phyloP scores from a whole-genome alignment of 1,140 invertebrate genomes.

The Triops longicaudatus region DNA sequence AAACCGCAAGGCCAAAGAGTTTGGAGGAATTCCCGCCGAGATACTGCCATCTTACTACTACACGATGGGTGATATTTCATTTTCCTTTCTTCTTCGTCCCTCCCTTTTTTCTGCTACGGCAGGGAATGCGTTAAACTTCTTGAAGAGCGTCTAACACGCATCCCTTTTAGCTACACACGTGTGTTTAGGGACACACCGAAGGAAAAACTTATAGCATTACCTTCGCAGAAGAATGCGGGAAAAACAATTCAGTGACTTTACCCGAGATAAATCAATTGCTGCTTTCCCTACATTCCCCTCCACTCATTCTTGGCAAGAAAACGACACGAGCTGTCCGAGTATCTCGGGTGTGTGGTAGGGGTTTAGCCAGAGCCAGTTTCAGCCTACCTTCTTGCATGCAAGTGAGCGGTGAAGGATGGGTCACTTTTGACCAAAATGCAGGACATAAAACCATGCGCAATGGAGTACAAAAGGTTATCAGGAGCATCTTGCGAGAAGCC shows the following conservation, averaged over 20 bases:
- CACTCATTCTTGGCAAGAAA: constrained; percentile 2
- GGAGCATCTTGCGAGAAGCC: background rate
- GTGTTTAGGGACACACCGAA: background rate
- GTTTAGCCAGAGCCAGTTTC: background rate
- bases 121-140: background rate
- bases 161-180: background rate
- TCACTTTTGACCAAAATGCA: constrained; percentile 1
- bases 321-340: background rate
- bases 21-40: background rate
- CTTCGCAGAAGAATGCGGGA: constrained; percentile 10
- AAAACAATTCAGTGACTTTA: background rate
- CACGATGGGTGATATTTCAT: background rate
- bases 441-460: constrained; percentile 5
- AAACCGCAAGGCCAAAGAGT: background rate
- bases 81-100: background rate
- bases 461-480: background rate
- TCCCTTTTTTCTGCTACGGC: no score
- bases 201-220: background rate
- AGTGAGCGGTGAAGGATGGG: background rate
- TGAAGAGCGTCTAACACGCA: constrained; percentile 2
- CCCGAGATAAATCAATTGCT: background rate
- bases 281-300: background rate
- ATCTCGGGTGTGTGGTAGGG: background rate
- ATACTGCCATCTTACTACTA: constrained; percentile 1
- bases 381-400: background rate